Evolutionary conservation across 2,113 vertebrate species (phyloP), one percentile per base, ranked within the genome.

Genomic region (Synchiropus splendidus): DNA sequence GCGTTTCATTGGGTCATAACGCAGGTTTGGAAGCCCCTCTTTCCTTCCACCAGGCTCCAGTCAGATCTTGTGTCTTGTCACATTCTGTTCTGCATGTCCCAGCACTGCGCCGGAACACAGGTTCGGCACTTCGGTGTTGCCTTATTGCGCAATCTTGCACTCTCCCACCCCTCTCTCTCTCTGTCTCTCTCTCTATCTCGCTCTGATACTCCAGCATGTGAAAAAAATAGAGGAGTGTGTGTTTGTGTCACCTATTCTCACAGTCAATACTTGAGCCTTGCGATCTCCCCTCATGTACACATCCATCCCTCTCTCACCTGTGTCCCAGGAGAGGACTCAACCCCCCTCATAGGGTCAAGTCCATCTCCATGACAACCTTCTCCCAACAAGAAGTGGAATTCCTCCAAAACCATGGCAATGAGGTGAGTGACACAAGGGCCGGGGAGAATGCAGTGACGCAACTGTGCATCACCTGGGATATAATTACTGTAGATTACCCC

Each of bases 331-430:
- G 90, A 85, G 90, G 90, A 58, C 87, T 93, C 68, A 93, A 93
- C 50, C 90, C 90, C 41, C 90, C 90, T 44, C 90, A 93, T 49
- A 85, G 90, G 54, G 90, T 93, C 75, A 93, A 93, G 64, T 92
- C 90, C 33, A 93, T 93, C 80, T 93, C 90, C 84, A 93, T 93
- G 90, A 93, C 90, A 63, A 93, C 90, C 62, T 93, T 93, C 81
- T 89, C 90, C 6, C 90, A 92, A 78, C 81, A 87, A 60, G 90
- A 93, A 83, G 88, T 93, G 21, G 75, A 91, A 34, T 93, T 92
- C 72, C 85, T 93, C 42, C 90, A 92, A 58, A 88, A 89, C 66
- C 90, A 89, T 42, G 90, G 90, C 72, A 93, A 93, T 11, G 89
- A 93, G 86, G 90, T 91, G 65, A 85, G 88, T 61, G 62, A 53